Conservation (phyloP, 2,113 vertebrate species). For the Passer domesticus region DNA sequence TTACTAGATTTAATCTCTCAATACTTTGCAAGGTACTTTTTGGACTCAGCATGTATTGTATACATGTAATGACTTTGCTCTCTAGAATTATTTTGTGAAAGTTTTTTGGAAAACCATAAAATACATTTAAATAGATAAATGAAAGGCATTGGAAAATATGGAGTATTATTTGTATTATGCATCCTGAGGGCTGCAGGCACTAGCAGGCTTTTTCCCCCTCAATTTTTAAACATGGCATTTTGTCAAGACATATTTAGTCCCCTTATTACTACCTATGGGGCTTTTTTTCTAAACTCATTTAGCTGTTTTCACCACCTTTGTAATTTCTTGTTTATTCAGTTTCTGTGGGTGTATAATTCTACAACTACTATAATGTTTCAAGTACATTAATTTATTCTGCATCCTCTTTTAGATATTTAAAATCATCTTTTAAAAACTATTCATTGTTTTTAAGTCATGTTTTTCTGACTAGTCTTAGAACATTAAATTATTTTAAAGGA, state of each 20-base stretch:
- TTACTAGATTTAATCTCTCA: neutral
- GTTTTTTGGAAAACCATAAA: neutral
- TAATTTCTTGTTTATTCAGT: neutral
- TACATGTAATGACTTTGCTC: neutral
- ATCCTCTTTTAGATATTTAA: neutral
- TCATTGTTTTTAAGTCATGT: neutral
- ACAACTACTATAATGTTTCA: neutral
- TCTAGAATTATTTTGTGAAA: neutral
- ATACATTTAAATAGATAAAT: neutral
- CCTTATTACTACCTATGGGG: neutral
- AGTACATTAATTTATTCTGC: neutral
- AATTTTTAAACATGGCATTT: neutral
- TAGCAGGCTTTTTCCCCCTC: neutral
- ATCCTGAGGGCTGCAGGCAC: neutral
- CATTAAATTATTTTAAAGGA: neutral
- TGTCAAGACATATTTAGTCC: neutral
- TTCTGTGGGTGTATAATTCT: slow-evolving; percentile 5
- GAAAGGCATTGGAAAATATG: neutral
- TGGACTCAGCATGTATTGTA: neutral
- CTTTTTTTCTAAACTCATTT: neutral
- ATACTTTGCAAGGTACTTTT: neutral
- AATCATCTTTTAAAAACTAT: neutral
- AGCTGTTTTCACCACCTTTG: neutral
- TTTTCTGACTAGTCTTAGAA: neutral
- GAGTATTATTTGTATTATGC: neutral